Base-by-base conservation (phyloP, 2,888 invertebrate genomes). In the Microctonus hyperodae region DNA sequence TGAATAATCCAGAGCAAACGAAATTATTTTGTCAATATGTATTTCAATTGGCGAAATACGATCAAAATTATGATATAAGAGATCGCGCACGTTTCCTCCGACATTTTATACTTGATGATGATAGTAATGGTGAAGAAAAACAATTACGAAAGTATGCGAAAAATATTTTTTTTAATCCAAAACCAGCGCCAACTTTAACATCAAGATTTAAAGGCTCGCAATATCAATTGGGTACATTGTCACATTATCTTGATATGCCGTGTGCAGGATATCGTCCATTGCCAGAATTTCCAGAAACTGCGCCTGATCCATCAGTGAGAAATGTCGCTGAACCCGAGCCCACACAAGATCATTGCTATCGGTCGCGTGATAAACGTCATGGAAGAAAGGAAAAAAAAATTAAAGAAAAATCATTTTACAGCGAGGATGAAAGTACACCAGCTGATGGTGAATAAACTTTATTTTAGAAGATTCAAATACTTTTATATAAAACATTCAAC, bases 31-130 rank as follows among this genome's bases (percentile, higher is more conserved):
- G 95, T 77, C 95, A 95, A 81, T 98, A 99, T 85, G 92, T 98
- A 50, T 92, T 98, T 79, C 94, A 91, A 74, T 86, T 99, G 77
- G 97, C 98, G 0, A 92, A 96, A 75, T 99, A 98, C 84, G 99
- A 99, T 87, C 92, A 93, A 75, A 97, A 96, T 85, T 99, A 98
- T 82, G 98, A 99, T 85, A 96, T 99, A 63, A 88, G 99, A 25
- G 99, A 99, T 86, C 88, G 97, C 10, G 96, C 97, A 4, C 87
- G 99, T 25, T 91, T 98, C 81, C 86, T 99, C 63, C 90, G 93
- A 13, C 92, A 92, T 70, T 91, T 96, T 75, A 88, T 95, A 31
- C 90, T 94, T 74, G 88, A 91, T 79, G 73, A 85, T 75, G 75
- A 83, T 56, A 85, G 86, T 70, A 86, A 86, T 10, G 84, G 85